These are phyloP conservation scores for Periophthalmodon schlosseri DNA, from an alignment of 2,113 vertebrate genomes.

Conservation along the genomic window DNA sequence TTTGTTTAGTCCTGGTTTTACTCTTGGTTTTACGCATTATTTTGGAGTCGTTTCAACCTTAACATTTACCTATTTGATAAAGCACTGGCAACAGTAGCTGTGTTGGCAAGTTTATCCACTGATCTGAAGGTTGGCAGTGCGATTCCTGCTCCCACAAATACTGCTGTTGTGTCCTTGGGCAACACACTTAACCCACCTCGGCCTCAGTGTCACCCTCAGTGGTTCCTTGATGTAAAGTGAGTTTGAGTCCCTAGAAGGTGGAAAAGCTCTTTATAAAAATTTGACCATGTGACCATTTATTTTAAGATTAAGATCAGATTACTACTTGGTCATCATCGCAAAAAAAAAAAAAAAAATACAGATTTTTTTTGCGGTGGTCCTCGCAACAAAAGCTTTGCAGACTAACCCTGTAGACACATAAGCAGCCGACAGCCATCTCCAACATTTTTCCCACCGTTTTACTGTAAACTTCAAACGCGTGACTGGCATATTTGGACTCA, in stretches of 20 bases:
- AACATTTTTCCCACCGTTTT: slow-evolving; percentile 42
- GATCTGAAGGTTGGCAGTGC: too few species aligned
- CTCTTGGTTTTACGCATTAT: neutral
- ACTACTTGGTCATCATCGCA: neutral
- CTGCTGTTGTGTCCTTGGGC: too few species aligned
- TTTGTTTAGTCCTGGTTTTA: neutral
- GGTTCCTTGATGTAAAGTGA: too few species aligned
- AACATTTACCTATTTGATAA: neutral
- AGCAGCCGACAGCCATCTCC: slow-evolving; percentile 34
- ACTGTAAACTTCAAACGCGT: slow-evolving; percentile 67
- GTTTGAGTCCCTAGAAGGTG: too few species aligned
- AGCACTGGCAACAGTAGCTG: too few species aligned
- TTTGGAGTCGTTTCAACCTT: neutral
- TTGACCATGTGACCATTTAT: too few species aligned
- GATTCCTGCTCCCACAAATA: too few species aligned
- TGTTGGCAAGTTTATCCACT: too few species aligned
- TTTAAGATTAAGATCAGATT: too few species aligned
- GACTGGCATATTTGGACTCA: slow-evolving; percentile 64
- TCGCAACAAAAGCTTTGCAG: neutral
- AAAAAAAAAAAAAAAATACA: neutral
- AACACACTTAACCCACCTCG: too few species aligned
- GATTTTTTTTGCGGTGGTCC: neutral
- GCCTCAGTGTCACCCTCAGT: too few species aligned
- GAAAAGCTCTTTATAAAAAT: too few species aligned
- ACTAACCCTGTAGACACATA: slow-evolving; percentile 19